A percentile compares a stretch with the other conserved stretches of the same genome.
phyloP scores from a whole-genome alignment of 2,113 vertebrate genomes.

The Nesoenas mayeri region DNA sequence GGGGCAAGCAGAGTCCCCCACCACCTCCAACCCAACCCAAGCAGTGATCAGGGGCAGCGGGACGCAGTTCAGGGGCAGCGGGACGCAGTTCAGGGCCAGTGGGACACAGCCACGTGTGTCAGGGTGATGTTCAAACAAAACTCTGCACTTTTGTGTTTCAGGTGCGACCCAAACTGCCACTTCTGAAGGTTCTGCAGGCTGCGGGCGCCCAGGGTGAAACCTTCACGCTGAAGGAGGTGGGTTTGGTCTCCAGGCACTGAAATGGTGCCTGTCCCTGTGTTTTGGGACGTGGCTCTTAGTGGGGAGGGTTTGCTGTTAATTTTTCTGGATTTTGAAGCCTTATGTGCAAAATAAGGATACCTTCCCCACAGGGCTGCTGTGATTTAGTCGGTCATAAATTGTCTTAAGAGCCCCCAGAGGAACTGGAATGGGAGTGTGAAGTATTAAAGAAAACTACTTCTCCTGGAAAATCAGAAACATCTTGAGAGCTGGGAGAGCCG shows the following conservation, averaged over 20 bases:
- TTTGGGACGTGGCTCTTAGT: background rate
- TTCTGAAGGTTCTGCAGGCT: conserved; percentile 90
- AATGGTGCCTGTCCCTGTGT: no score
- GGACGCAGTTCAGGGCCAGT: no score
- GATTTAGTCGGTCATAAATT: background rate
- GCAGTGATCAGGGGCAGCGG: no score
- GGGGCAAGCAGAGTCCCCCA: background rate
- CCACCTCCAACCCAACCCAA: background rate
- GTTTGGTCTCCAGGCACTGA: background rate
- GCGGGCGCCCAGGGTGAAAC: conserved; percentile 91
- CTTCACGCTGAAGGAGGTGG: conserved; percentile 94
- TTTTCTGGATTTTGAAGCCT: background rate
- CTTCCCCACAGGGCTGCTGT: background rate
- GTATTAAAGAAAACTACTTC: background rate
- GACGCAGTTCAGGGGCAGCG: no score
- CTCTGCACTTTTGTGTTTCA: conserved; percentile 33
- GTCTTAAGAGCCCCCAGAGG: background rate
- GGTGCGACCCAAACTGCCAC: conserved; percentile 86
- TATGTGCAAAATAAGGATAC: background rate
- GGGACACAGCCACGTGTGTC: no score
- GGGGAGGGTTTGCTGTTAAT: background rate
- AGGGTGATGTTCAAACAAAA: background rate
- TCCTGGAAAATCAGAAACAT: background rate
- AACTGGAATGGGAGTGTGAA: background rate
- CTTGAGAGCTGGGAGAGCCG: background rate